Percentiles rank a stretch among this genome's conserved stretches.
These are phyloP conservation scores for Syngnathus rostellatus DNA, from an alignment of 2,797 vertebrate genomes.

Conservation along the genomic window DNA sequence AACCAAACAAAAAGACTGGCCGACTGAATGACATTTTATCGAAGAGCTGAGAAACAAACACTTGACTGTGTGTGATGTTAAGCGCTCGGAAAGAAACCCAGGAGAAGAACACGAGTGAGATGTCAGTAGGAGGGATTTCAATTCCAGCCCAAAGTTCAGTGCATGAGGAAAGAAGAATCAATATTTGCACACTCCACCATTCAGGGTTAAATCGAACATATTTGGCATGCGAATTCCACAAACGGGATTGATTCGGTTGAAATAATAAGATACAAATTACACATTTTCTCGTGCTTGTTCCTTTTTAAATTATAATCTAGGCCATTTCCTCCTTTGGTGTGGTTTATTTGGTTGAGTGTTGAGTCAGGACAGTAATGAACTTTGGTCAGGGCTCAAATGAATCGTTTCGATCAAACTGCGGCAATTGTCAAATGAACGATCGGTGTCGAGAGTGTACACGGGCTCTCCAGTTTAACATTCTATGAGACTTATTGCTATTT, in stretches of 20 bases:
- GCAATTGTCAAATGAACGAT: not conserved
- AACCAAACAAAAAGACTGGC: not conserved
- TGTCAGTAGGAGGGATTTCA: not conserved
- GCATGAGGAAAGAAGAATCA: not conserved
- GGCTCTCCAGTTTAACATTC: no score
- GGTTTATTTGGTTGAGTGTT: not conserved
- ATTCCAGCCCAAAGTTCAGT: not conserved
- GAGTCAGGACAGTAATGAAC: not conserved
- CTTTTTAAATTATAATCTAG: not conserved
- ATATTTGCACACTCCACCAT: not conserved
- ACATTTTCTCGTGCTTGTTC: not conserved
- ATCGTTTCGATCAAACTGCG: not conserved
- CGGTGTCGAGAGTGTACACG: not conserved
- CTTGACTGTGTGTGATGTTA: not conserved
- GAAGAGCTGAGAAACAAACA: not conserved
- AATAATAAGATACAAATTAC: not conserved
- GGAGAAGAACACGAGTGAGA: not conserved
- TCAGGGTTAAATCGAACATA: not conserved
- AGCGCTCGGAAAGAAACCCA: not conserved
- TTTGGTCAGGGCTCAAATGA: not conserved
- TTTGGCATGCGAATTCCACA: conserved; percentile 2
- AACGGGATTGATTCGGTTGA: not conserved
- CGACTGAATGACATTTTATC: not conserved
- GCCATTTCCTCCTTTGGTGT: not conserved
- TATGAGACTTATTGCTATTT: not conserved